These are phyloP conservation scores for Apaloderma vittatum DNA, from an alignment of 2,113 vertebrate species.

Conservation along the genomic window DNA sequence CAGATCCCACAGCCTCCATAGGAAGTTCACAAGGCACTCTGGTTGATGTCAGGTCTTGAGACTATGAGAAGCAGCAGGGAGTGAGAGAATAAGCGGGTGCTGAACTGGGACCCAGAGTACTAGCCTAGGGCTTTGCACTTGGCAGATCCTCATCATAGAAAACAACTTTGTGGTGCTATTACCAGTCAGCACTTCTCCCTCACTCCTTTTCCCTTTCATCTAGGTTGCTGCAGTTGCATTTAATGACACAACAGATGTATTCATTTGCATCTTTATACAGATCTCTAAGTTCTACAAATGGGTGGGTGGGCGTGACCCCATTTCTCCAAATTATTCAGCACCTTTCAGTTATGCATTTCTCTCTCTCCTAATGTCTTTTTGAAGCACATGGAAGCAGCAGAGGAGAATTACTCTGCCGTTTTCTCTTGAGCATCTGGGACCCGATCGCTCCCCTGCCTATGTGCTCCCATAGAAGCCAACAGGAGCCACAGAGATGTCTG, in stretches of 20 bases:
- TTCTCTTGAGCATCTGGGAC: slow-evolving; percentile 30
- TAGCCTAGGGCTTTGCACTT: slow-evolving; percentile 27
- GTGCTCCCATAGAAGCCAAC: neutral
- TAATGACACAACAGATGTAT: slow-evolving; percentile 76
- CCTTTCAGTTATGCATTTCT: slow-evolving; percentile 59
- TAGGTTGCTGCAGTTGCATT: slow-evolving; percentile 67
- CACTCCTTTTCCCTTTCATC: slow-evolving; percentile 59
- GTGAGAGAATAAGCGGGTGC: neutral
- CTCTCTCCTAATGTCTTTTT: slow-evolving; percentile 33
- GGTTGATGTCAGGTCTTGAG: neutral
- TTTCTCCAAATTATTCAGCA: slow-evolving; percentile 70
- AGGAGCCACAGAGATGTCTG: neutral
- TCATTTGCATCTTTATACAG: slow-evolving; percentile 72
- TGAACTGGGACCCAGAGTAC: neutral
- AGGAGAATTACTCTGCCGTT: neutral
- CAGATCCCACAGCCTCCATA: neutral
- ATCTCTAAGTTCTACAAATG: slow-evolving; percentile 69
- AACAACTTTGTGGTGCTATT: slow-evolving; percentile 40
- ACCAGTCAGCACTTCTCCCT: slow-evolving; percentile 63
- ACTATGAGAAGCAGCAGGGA: neutral
- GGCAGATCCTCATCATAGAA: slow-evolving; percentile 45
- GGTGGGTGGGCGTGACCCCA: slow-evolving; percentile 62
- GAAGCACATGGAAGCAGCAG: neutral
- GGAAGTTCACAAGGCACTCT: neutral
- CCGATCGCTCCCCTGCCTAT: rapidly evolving